These are phyloP conservation scores for Myopa tessellatipennis DNA, from an alignment of 2,888 invertebrate genomes.

Conservation along the genomic window DNA sequence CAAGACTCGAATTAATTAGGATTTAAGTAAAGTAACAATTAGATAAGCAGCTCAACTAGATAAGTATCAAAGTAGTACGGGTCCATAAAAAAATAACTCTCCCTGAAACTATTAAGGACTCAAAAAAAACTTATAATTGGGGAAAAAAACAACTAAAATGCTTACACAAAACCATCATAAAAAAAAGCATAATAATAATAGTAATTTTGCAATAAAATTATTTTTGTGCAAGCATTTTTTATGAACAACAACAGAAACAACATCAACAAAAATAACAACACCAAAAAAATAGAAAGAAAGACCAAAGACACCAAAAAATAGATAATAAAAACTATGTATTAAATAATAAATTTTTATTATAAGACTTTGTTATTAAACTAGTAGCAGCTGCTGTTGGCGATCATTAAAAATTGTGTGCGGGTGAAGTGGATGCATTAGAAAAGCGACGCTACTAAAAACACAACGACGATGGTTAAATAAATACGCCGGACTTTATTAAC, in stretches of 20 bases:
- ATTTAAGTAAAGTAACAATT: background rate
- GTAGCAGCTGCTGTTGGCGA: background rate
- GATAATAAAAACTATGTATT: background rate
- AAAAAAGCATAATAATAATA: background rate
- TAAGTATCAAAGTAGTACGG: background rate
- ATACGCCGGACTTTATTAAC: background rate
- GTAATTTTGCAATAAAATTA: background rate
- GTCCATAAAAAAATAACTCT: background rate
- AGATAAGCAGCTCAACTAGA: background rate
- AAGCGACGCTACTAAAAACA: background rate
- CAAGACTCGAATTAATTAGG: background rate
- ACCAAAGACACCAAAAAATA: background rate
- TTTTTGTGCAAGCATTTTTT: background rate
- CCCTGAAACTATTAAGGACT: background rate
- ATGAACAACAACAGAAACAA: no score
- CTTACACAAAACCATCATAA: no score
- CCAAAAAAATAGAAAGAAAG: no score
- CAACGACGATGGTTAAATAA: no score
- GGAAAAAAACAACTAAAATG: background rate
- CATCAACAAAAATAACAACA: no score
- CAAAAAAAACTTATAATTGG: background rate
- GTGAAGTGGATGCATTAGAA: constrained; percentile 1
- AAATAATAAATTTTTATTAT: background rate
- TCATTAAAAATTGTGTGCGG: background rate
- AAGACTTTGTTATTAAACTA: background rate